A percentile compares a stretch with the other conserved stretches of the same genome.
Evolutionary conservation across 2,888 invertebrate genomes (phyloP).

Genomic region (Lasioglossum morio): DNA sequence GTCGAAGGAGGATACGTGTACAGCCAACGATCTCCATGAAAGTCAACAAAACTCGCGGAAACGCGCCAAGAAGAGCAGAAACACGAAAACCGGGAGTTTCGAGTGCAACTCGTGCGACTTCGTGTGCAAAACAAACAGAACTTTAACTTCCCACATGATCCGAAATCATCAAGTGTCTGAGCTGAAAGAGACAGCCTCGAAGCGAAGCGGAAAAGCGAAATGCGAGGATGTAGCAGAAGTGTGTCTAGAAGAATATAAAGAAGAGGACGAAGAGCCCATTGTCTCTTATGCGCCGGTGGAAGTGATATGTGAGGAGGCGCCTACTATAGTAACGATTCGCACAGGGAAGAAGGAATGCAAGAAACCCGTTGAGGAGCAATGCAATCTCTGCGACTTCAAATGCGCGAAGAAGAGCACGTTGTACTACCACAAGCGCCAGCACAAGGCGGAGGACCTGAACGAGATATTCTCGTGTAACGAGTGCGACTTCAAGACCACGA

Average conservation of each 20-base stretch:
- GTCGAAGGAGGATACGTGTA: not conserved
- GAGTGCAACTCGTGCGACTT: slow-evolving; percentile 70
- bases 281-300: slow-evolving; percentile 63
- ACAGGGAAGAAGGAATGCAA: slow-evolving; percentile 61
- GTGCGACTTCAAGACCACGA: slow-evolving; percentile 78
- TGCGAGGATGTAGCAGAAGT: not conserved
- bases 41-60: slow-evolving; percentile 16
- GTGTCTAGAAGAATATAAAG: not conserved
- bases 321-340: slow-evolving; percentile 58
- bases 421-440: slow-evolving; percentile 79
- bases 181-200: not conserved
- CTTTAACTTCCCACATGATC: slow-evolving; percentile 65
- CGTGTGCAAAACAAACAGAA: slow-evolving; percentile 63
- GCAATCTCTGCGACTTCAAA: slow-evolving; percentile 79
- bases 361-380: slow-evolving; percentile 61
- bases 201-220: slow-evolving; percentile 13
- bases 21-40: slow-evolving; percentile 27
- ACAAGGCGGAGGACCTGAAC: slow-evolving; percentile 59
- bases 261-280: not conserved
- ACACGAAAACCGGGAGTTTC: slow-evolving; percentile 31
- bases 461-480: slow-evolving; percentile 78
- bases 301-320: slow-evolving; percentile 68
- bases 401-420: slow-evolving; percentile 77
- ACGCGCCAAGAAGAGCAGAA: slow-evolving; percentile 43
- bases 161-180: slow-evolving; percentile 53